Conservation (phyloP, 2,888 invertebrate species). For the Trissonchulus sp. region DNA sequence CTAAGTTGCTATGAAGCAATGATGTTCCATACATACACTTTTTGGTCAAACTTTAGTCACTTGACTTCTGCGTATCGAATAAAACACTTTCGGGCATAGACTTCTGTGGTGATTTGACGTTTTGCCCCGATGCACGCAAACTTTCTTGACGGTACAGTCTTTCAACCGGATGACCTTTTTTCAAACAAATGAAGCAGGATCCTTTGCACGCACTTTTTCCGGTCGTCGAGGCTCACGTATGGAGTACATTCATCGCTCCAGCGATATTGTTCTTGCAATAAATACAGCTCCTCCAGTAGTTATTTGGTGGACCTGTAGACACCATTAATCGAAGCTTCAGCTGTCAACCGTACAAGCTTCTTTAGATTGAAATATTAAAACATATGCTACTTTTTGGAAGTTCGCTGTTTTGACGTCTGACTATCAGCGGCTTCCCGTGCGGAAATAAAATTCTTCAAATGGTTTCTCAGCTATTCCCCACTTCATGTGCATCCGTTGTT, state of each 20-base stretch:
- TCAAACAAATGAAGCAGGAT: background rate
- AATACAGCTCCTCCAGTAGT: background rate
- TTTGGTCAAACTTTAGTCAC: no score
- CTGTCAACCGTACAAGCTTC: no score
- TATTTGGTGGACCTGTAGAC: background rate
- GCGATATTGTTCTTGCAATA: background rate
- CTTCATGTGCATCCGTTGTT: background rate
- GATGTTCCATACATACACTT: no score
- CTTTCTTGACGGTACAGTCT: background rate
- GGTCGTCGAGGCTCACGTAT: background rate
- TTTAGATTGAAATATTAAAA: no score
- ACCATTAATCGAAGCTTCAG: no score
- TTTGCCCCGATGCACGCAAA: background rate
- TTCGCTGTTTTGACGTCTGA: no score
- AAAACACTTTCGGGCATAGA: no score
- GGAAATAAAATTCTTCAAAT: background rate
- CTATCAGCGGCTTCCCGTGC: background rate
- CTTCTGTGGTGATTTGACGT: background rate
- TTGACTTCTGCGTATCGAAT: no score
- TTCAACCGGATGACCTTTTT: background rate
- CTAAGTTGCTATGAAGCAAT: no score
- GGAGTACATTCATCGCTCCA: background rate
- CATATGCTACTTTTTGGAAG: no score
- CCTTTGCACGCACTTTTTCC: background rate
- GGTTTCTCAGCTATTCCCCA: background rate